A percentile compares a stretch with the other conserved stretches of the same genome.
Evolutionary conservation across 2,113 vertebrate genomes (phyloP).

Genomic region (Alces alces): DNA sequence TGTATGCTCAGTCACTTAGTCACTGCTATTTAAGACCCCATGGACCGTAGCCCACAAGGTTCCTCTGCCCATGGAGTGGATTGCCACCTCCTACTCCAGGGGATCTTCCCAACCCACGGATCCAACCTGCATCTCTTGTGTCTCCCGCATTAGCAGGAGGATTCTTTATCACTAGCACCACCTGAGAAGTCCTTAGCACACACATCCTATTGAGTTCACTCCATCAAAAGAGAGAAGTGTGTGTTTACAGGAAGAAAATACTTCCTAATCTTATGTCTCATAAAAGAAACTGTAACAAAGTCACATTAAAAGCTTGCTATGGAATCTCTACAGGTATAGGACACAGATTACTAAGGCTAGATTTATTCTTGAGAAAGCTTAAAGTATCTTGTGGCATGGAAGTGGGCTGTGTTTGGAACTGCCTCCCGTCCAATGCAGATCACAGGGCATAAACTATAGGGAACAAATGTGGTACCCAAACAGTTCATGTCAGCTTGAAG

Average conservation of each 20-base stretch:
- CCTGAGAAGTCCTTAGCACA: too few species aligned
- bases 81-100: too few species aligned
- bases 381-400: background rate
- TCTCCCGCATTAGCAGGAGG: too few species aligned
- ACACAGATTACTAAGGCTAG: background rate
- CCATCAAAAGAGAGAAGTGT: background rate
- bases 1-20: too few species aligned
- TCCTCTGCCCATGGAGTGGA: too few species aligned
- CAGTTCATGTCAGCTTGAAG: background rate
- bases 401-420: background rate
- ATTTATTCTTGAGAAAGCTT: background rate
- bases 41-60: too few species aligned
- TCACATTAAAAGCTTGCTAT: background rate
- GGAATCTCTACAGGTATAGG: background rate
- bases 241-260: background rate
- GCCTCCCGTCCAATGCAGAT: background rate
- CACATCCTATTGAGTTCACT: background rate
- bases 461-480: background rate
- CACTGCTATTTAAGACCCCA: too few species aligned
- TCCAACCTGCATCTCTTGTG: too few species aligned
- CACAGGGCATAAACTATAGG: background rate
- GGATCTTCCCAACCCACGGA: too few species aligned
- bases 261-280: background rate
- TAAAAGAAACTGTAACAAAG: background rate
- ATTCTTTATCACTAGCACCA: too few species aligned